Evolutionary conservation across 2,113 vertebrate species (phyloP).

Genomic region (Ageneiosus marmoratus): DNA sequence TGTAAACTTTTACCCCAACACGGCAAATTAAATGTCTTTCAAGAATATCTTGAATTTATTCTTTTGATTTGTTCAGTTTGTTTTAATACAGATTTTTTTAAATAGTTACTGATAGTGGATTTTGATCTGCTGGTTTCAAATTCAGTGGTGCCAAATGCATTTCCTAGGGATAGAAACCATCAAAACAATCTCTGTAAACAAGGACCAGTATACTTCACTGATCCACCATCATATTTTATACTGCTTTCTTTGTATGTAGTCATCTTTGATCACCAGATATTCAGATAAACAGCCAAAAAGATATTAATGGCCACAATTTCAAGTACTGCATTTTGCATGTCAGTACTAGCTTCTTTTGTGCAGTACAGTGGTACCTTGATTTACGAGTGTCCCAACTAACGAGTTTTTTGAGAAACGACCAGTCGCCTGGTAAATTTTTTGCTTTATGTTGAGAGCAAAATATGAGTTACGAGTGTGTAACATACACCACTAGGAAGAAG

Average conservation of each 20-base stretch:
- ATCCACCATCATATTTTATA: background rate
- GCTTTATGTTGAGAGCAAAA: too few species aligned
- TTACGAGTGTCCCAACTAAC: too few species aligned
- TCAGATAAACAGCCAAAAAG: too few species aligned
- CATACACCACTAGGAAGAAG: too few species aligned
- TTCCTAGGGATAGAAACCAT: background rate
- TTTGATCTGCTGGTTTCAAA: background rate
- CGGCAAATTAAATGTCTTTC: conserved; percentile 73
- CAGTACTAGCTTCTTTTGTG: too few species aligned
- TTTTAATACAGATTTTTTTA: background rate
- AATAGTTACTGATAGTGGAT: background rate
- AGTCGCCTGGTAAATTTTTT: too few species aligned
- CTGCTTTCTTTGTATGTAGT: background rate
- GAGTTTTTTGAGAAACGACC: too few species aligned
- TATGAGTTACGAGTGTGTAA: too few species aligned
- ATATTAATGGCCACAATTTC: background rate
- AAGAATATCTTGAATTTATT: conserved; percentile 50
- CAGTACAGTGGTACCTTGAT: too few species aligned
- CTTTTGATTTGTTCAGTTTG: background rate
- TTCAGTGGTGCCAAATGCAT: background rate
- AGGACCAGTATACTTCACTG: background rate
- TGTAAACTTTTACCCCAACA: conserved; percentile 67
- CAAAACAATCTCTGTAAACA: background rate
- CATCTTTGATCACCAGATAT: background rate
- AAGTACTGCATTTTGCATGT: background rate